phyloP scores from a whole-genome alignment of 2,888 invertebrate genomes.

The Mycalesis mineus region DNA sequence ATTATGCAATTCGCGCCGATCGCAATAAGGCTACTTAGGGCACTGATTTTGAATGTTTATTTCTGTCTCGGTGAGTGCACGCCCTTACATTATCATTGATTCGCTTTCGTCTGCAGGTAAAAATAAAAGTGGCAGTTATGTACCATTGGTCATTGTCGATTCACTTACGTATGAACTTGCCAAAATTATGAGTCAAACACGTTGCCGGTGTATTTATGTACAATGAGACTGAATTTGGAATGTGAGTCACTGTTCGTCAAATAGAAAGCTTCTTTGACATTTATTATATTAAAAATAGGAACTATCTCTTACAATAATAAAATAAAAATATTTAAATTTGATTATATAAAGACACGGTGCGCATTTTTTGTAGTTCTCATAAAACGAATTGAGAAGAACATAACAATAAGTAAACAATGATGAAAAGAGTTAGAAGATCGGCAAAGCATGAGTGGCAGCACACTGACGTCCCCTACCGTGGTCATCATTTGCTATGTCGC shows the following conservation, averaged over 20 bases:
- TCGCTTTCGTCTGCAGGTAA: conserved; percentile 17
- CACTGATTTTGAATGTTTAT: conserved; percentile 50
- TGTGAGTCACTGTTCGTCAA: conserved; percentile 35
- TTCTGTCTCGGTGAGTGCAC: conserved; percentile 43
- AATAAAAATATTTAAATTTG: too few species aligned
- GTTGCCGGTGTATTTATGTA: conserved; percentile 49
- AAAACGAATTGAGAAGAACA: too few species aligned
- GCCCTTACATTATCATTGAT: conserved; percentile 29
- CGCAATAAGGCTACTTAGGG: conserved; percentile 48
- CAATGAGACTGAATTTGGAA: conserved; percentile 51
- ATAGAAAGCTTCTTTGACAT: conserved; percentile 7
- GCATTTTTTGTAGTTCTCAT: too few species aligned
- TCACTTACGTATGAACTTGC: conserved; percentile 52
- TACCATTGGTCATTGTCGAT: conserved; percentile 49
- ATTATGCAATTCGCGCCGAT: too few species aligned
- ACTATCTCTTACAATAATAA: too few species aligned
- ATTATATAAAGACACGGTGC: too few species aligned
- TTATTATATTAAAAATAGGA: too few species aligned
- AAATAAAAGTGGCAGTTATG: conserved; percentile 23
- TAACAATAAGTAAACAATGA: too few species aligned
- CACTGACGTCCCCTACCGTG: too few species aligned
- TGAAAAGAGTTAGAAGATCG: too few species aligned
- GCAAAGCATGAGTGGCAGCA: too few species aligned
- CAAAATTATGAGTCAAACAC: conserved; percentile 62
- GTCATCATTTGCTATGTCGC: too few species aligned